These are phyloP conservation scores for Scelioninae gen. 2 DNA, from an alignment of 2,888 invertebrate species.

Conservation along the genomic window DNA sequence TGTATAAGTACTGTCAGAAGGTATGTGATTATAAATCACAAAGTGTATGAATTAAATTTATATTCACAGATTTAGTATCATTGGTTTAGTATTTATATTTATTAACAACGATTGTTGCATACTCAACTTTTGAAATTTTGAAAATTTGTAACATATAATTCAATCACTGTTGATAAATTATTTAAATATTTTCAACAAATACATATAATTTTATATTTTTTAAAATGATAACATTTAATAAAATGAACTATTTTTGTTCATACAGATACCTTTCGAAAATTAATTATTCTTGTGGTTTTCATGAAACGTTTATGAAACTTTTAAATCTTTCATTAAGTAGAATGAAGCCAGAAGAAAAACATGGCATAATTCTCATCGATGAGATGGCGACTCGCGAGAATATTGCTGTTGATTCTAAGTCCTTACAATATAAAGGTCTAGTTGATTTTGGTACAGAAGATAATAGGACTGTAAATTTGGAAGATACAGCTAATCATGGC, in stretches of 20 bases:
- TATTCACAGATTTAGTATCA: too few relatives aligned
- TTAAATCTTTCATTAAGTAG: constrained; percentile 1
- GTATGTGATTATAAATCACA: too few relatives aligned
- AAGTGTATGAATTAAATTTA: too few relatives aligned
- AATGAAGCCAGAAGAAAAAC: constrained; percentile 1
- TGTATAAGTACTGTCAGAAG: constrained; percentile 18
- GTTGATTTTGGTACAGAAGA: constrained; percentile 8
- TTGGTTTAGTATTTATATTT: too few relatives aligned
- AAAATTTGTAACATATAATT: background rate
- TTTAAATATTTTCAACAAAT: too few relatives aligned
- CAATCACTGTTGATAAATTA: too few relatives aligned
- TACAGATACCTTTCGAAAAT: constrained; percentile 3
- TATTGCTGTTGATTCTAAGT: constrained; percentile 9
- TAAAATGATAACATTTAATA: background rate
- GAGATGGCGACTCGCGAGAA: constrained; percentile 23
- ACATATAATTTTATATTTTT: too few relatives aligned
- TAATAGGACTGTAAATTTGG: background rate
- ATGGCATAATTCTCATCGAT: constrained; percentile 15
- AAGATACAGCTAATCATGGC: constrained; percentile 36
- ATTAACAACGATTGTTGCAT: too few relatives aligned
- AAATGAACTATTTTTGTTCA: too few relatives aligned
- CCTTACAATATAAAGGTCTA: constrained; percentile 19
- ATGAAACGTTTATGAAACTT: constrained; percentile 16
- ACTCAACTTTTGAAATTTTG: too few relatives aligned
- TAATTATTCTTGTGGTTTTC: constrained; percentile 22